Evolutionary conservation across 2,797 vertebrate genomes (phyloP), one percentile per base, ranked within the genome.

Genomic region (Orientallactaga sibirica): DNA sequence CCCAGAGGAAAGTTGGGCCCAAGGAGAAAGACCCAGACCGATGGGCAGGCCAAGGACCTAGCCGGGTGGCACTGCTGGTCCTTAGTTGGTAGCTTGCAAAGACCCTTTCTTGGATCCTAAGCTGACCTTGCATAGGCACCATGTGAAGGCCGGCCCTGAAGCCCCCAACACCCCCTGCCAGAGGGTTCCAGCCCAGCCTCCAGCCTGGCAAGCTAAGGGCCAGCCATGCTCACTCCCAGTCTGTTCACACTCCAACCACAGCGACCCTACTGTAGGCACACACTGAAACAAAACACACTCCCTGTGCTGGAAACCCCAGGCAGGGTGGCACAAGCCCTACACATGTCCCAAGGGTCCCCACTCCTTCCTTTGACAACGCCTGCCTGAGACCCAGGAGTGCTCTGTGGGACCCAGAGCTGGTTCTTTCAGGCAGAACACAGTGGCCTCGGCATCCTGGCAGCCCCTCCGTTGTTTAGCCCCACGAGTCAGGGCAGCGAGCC

Each of bases 51-150:
- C 33, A 24, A 67, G 64, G 41, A 5, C 27, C 66, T 14, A 41
- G 27, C 91, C 52, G 41, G n/a, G 19, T 52, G 86, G 70, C 89
- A 67, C 68, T 62, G 86, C 78, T 64, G 22, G 58, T n/a, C 78
- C 52, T 64, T 74, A 14, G 78, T 37, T 67, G 73, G 67, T 11
- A 71, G 83, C 78, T 91, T 62, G 52, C 7, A 8, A 92, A 22
- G 3, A 77, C n/a, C 20, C 41, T 29, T 43, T 55, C 83, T 74
- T 1, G 0, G 77, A 73, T 43, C 52, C 58, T 12, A 27, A 80
- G 81, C 84, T 70, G 75, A 83, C 73, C 88, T 94, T 79, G 76
- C 85, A 80, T 88, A 73, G 71, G 75, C 78, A 67, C 58, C 86
- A 11, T 18, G 2, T 64, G 62, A 77, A 78, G 64, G 83, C 80